Percentiles rank a stretch among this genome's conserved stretches.
Evolutionary conservation across 2,113 vertebrate species (phyloP).

Genomic region (Pelusios castaneus): DNA sequence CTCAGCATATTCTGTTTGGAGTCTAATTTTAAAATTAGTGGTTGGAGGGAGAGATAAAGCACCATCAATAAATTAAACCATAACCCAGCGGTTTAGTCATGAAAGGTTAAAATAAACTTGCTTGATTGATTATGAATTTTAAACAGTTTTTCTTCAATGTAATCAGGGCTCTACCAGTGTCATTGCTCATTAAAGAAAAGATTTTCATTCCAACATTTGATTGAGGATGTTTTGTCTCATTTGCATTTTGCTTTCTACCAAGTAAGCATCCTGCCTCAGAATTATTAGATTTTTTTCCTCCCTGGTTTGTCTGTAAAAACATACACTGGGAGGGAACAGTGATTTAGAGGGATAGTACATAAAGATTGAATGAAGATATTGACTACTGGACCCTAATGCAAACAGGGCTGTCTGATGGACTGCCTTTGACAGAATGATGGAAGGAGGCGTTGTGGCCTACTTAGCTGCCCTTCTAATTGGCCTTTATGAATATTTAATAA

Average conservation of each 20-base stretch:
- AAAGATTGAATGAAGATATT: constrained; percentile 80
- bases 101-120: constrained; percentile 87
- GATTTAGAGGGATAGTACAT: constrained; percentile 77
- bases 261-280: constrained; percentile 81
- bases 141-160: constrained; percentile 84
- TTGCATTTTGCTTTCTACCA: constrained; percentile 82
- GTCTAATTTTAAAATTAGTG: constrained; percentile 79
- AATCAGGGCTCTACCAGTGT: constrained; percentile 83
- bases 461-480: constrained; percentile 95
- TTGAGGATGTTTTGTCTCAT: constrained; percentile 81
- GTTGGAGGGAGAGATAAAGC: constrained; percentile 71
- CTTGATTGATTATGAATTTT: constrained; percentile 87
- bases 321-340: constrained; percentile 72
- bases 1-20: constrained; percentile 71
- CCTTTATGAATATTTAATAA: constrained; percentile 98
- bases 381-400: constrained; percentile 79
- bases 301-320: constrained; percentile 73
- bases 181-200: constrained; percentile 84
- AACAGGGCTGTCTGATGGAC: constrained; percentile 79
- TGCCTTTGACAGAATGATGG: constrained; percentile 86
- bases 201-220: constrained; percentile 85
- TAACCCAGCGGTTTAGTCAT: constrained; percentile 77
- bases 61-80: constrained; percentile 76
- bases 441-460: constrained; percentile 82
- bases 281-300: constrained; percentile 71